Evolutionary conservation across 2,113 vertebrate genomes (phyloP), one percentile per base, ranked within the genome.

Genomic region (Catagonus wagneri): DNA sequence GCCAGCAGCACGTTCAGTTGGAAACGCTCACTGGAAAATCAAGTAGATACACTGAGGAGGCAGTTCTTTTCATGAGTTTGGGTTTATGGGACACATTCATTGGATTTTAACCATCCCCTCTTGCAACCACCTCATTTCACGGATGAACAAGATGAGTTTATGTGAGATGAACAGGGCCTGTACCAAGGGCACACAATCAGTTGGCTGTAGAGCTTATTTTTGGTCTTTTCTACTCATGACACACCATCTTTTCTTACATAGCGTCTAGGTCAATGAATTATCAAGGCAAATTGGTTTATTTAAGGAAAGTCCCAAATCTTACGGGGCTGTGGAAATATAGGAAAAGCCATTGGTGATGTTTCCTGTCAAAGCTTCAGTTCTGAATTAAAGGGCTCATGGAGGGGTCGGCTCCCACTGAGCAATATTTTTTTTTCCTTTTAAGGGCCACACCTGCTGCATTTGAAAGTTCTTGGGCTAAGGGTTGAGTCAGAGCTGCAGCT

Each of bases 21-120:
- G 69, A 95, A 93, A 61, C 29, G 29, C 7, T 89, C 54, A 50
- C 32, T 56, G 54, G 79, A 80, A 93, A 72, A 85, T 68, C 66
- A 54, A 29, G 20, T 23, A 63, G 78, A 52, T n/a, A 23, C 16
- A 23, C 3, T 27, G 56, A 74, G 8, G 32, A 89, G 22, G 25
- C 60, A 60, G 23, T 78, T 79, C 25, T 56, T 93, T 74, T 29
- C n/a, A 12, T 17, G 29, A 84, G 54, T 78, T 66, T 25, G 61
- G 14, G n/a, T 23, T 74, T 85, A 39, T 44, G 34, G 36, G n/a
- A 79, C 60, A 54, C 60, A 58, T 68, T 89, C 68, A n/a, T 83
- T 89, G 44, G 29, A 80, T 34, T 44, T 61, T 9, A 25, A 63
- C 17, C 54, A 32, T 85, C 27, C 6, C 39, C 36, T 54, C 7